phyloP scores from a whole-genome alignment of 1,140 invertebrate species.

The Sycobia sp. region DNA sequence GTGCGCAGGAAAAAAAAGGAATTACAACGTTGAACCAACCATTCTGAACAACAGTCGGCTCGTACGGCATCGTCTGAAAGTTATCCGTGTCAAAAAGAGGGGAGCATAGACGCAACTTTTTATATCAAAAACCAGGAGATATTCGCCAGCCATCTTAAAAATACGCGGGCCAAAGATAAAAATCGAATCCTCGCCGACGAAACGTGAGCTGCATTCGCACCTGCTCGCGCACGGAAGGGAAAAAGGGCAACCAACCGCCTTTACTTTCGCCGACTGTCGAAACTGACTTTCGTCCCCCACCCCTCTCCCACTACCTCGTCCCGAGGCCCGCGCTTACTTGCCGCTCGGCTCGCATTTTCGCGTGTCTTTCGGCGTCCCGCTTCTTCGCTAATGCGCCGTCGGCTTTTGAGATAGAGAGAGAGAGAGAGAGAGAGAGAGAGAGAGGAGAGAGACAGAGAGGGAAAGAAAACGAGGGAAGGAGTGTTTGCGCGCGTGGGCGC shows the following conservation, averaged over 20 bases:
- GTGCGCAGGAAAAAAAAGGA: no score
- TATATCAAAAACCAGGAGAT: no score
- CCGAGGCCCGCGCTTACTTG: neutral
- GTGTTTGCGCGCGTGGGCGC: constrained; percentile 14
- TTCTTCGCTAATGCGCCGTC: constrained; percentile 8
- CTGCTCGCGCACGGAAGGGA: neutral
- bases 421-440: neutral
- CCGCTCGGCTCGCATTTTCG: neutral
- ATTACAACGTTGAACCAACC: no score
- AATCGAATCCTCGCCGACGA: constrained; percentile 15
- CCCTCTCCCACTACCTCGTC: neutral
- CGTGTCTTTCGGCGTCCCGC: neutral
- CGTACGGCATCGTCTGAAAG: no score
- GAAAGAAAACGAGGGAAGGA: neutral
- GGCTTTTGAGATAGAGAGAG: neutral
- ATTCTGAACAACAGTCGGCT: no score
- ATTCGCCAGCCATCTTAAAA: no score
- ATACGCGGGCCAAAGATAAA: constrained; percentile 8
- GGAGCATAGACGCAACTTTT: no score
- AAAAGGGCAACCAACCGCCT: neutral
- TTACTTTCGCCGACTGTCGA: no score
- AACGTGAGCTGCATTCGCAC: constrained; percentile 15
- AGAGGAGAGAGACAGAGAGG: neutral
- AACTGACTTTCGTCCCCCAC: no score
- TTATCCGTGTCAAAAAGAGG: no score